Conservation (phyloP, 2,888 invertebrate genomes). For the Nycteola revayana region DNA sequence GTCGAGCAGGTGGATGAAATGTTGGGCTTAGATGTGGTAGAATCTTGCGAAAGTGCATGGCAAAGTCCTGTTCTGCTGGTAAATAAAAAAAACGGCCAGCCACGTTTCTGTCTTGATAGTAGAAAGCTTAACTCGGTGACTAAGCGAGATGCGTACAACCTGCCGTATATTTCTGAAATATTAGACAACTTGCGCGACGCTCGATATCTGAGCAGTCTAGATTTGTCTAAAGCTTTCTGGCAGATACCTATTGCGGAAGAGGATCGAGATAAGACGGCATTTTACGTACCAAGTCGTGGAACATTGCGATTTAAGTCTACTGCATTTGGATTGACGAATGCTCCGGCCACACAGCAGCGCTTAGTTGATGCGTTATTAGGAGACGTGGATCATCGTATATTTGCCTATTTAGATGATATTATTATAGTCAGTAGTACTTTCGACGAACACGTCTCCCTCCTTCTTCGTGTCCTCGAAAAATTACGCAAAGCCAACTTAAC, state of each 20-base stretch:
- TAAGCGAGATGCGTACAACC: background rate
- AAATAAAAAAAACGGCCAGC: conserved; percentile 1
- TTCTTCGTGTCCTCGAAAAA: conserved; percentile 19
- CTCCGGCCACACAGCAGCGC: background rate
- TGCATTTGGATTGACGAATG: background rate
- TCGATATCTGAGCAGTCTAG: background rate
- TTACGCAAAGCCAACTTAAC: conserved; percentile 20
- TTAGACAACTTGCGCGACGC: background rate
- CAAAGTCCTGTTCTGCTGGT: conserved; percentile 25
- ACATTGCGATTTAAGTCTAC: background rate
- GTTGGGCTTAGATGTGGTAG: background rate
- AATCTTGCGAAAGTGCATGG: conserved; percentile 20
- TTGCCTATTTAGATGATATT: conserved; percentile 3
- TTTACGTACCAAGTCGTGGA: background rate
- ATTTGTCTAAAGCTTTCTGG: background rate
- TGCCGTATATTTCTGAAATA: background rate
- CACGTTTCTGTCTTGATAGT: conserved; percentile 23
- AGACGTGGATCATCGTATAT: conserved; percentile 24
- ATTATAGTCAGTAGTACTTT: conserved; percentile 18
- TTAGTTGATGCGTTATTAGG: background rate
- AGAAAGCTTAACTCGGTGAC: conserved; percentile 17
- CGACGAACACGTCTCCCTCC: conserved; percentile 24
- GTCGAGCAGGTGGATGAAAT: too few relatives aligned
- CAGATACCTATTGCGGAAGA: background rate
- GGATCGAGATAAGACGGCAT: conserved; percentile 1